Conservation (phyloP, 1,140 invertebrate genomes). For the Plodia interpunctella region DNA sequence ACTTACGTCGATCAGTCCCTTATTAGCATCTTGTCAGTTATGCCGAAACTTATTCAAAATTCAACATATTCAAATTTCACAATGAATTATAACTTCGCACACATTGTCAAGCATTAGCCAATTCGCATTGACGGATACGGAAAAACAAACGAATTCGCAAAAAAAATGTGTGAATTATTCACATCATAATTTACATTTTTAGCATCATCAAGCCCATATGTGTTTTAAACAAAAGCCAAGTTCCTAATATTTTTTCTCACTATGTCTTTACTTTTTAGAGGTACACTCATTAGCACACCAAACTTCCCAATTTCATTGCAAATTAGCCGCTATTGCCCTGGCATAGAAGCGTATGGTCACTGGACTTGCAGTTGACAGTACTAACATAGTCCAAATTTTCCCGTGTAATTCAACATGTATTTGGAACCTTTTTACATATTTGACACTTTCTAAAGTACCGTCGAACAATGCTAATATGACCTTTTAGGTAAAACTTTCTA, state of each 20-base stretch:
- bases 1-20: neutral
- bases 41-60: neutral
- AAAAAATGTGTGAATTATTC: neutral
- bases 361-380: too few species aligned
- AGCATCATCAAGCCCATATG: neutral
- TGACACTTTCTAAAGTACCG: neutral
- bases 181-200: neutral
- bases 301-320: too few species aligned
- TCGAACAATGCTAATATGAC: neutral
- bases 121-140: neutral
- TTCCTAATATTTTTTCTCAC: neutral
- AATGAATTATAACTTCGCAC: neutral
- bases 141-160: neutral
- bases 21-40: neutral
- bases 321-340: too few species aligned
- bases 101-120: neutral
- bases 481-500: too few species aligned
- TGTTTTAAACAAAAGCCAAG: neutral
- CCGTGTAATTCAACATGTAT: neutral
- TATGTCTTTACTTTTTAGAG: too few species aligned
- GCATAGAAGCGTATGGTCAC: too few species aligned
- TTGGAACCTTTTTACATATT: neutral
- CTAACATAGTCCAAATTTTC: neutral
- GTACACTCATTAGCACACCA: too few species aligned
- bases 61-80: neutral